A percentile compares a stretch with the other conserved stretches of the same genome.
phyloP scores from a whole-genome alignment of 2,113 vertebrate genomes.

The Furnarius figulus region DNA sequence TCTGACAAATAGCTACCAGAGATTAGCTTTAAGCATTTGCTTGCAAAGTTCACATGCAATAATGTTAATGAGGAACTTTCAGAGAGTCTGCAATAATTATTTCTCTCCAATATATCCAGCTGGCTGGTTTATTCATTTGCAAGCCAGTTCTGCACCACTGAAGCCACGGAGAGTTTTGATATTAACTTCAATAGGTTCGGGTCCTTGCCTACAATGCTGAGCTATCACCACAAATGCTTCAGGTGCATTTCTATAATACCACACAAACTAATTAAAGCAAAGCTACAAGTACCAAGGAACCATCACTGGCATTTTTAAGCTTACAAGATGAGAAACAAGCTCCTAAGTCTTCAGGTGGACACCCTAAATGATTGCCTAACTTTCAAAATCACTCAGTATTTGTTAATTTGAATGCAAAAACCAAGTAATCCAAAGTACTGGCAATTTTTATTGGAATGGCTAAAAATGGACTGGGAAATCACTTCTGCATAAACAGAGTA shows the following conservation, averaged over 20 bases:
- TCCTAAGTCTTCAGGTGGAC: background rate
- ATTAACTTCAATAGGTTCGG: background rate
- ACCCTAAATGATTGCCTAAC: background rate
- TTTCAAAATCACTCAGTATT: background rate
- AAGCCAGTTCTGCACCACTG: constrained; percentile 14
- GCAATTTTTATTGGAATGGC: background rate
- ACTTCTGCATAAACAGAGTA: background rate
- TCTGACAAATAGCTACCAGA: background rate
- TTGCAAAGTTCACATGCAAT: background rate
- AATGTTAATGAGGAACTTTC: constrained; percentile 31
- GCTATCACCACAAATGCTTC: background rate
- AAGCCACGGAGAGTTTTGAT: constrained; percentile 11
- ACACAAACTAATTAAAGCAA: background rate
- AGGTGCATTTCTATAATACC: background rate
- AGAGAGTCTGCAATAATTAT: constrained; percentile 3
- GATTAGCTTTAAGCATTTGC: background rate
- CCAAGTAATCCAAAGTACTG: background rate
- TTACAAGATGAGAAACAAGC: background rate
- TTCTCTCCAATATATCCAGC: background rate
- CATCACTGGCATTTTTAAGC: background rate
- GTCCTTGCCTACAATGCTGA: background rate
- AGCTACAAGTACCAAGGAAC: background rate
- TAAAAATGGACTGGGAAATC: background rate
- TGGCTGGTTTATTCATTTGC: constrained; percentile 27
- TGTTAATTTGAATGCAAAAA: background rate